Base-by-base conservation (phyloP, 2,113 vertebrate species). In the Atherinomorus stipes region DNA sequence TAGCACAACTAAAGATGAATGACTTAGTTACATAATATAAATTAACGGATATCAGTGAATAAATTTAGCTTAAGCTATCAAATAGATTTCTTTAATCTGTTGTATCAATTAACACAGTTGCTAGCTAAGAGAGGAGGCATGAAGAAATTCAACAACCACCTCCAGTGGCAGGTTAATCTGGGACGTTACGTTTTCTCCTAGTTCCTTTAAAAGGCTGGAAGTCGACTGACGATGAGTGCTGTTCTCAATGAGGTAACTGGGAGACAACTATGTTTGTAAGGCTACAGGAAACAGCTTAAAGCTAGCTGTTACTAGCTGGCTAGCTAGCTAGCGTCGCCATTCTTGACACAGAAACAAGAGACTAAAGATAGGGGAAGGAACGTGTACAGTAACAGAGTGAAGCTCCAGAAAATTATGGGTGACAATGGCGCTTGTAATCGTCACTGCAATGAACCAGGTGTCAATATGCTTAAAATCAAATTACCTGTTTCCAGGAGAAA, bases 1-100 rank as follows among this genome's bases (percentile, higher is more conserved):
- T 87, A 76, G 80, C 62, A 88, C 76, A 80, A 83, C 64, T 71
- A 79, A 52, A 64, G 74, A 54, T 11, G 61, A 76, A 81, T 81
- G 86, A 76, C 67, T 68, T 28, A 15, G 72, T 87, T 81, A 82
- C 62, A 58, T 80, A 78, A 90, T 26, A 1, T 2, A 11, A 34
- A 13, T 21, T 11, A 21, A 16, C 9, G 4, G 11, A 49, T 52
- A 19, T 9, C 19, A 15, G 21, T 3, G 5, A 0, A 21, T 23
- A 25, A 58, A 47, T 9, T 5, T n/a, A n/a, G n/a, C n/a, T n/a
- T n/a, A n/a, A n/a, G n/a, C n/a, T n/a, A n/a, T n/a, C n/a, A 74
- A 34, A 0, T 23, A 44, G 16, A 58, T 34, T 34, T 11, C 23
- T 56, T 50, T 8, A 37, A 40, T 23, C 7, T 49, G 19, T 11